Percentiles rank a stretch among this genome's conserved stretches.
phyloP scores from a whole-genome alignment of 37 sponge, comb jelly and placozoan species.

The Bolinopsis microptera region DNA sequence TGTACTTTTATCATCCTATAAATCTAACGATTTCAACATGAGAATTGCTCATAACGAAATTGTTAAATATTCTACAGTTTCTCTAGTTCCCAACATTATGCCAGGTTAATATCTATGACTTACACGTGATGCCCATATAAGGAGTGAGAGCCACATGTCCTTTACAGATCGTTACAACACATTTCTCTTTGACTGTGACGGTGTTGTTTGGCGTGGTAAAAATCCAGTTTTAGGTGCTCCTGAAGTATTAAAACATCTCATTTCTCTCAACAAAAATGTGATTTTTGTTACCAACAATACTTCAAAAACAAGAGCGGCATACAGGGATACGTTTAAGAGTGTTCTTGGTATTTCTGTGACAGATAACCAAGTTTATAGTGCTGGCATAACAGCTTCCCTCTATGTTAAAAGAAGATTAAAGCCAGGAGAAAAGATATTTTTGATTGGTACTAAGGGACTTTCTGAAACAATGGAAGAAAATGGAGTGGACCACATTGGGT shows the following conservation, averaged over 20 bases:
- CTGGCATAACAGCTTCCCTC: constrained; percentile 11
- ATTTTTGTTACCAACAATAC: constrained; percentile 66
- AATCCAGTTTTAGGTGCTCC: constrained; percentile 34
- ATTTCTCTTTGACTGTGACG: constrained; percentile 67
- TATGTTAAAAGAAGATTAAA: constrained; percentile 45
- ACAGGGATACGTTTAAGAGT: not conserved
- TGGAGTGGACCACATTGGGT: constrained; percentile 1
- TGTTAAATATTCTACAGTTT: too few species aligned
- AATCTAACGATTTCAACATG: too few species aligned
- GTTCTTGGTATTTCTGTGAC: constrained; percentile 2
- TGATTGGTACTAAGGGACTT: constrained; percentile 62
- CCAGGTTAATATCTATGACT: too few species aligned
- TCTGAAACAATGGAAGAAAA: not conserved
- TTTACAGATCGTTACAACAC: constrained; percentile 20
- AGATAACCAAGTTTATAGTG: not conserved
- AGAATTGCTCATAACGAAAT: not conserved
- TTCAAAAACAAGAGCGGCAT: constrained; percentile 37
- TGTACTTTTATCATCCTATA: too few species aligned
- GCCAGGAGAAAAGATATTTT: constrained; percentile 44
- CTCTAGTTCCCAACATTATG: too few species aligned
- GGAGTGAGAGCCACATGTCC: not conserved
- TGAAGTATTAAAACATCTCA: not conserved
- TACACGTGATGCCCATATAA: too few species aligned
- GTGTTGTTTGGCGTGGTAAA: constrained; percentile 66
- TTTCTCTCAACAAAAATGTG: constrained; percentile 3